Conservation (phyloP, 2,797 vertebrate species). For the Lophius americanus region DNA sequence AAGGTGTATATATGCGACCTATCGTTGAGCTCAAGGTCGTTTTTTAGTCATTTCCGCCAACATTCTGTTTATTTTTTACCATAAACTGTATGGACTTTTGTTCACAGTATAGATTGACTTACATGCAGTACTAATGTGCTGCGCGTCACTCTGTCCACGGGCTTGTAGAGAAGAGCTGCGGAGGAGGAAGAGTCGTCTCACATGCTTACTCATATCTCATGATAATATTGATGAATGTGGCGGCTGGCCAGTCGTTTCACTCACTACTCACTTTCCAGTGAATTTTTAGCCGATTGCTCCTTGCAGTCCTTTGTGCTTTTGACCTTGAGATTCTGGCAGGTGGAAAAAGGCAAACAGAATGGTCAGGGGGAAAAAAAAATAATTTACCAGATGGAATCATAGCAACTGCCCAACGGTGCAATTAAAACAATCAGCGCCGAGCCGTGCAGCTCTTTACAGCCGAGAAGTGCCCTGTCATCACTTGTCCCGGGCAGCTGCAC, state of each 20-base stretch:
- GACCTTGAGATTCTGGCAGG: conserved; percentile 90
- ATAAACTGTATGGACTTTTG: no score
- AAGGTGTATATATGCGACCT: no score
- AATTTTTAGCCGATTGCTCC: conserved; percentile 91
- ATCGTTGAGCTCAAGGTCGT: no score
- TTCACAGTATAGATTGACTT: conserved; percentile 69
- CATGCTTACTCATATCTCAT: conserved; percentile 20
- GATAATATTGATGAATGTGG: conserved; percentile 43
- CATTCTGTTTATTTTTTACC: no score
- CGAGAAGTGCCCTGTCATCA: conserved; percentile 61
- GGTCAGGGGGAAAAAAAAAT: conserved; percentile 20
- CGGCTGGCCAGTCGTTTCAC: conserved; percentile 25
- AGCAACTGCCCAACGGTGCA: conserved; percentile 25
- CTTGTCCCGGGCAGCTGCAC: conserved; percentile 51
- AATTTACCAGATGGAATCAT: conserved; percentile 30
- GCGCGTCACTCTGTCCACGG: conserved; percentile 96
- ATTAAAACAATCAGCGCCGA: conserved; percentile 52
- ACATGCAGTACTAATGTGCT: conserved; percentile 97
- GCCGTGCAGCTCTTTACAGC: conserved; percentile 20
- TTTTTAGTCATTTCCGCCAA: no score
- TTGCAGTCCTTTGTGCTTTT: conserved; percentile 94
- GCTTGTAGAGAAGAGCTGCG: conserved; percentile 95
- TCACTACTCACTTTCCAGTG: conserved; percentile 92
- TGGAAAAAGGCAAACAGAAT: conserved; percentile 32
- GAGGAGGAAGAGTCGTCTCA: conserved; percentile 50